A percentile compares a stretch with the other conserved stretches of the same genome.
These are phyloP conservation scores for Phorcus lineatus DNA, from an alignment of 2,888 invertebrate species.

Conservation along the genomic window DNA sequence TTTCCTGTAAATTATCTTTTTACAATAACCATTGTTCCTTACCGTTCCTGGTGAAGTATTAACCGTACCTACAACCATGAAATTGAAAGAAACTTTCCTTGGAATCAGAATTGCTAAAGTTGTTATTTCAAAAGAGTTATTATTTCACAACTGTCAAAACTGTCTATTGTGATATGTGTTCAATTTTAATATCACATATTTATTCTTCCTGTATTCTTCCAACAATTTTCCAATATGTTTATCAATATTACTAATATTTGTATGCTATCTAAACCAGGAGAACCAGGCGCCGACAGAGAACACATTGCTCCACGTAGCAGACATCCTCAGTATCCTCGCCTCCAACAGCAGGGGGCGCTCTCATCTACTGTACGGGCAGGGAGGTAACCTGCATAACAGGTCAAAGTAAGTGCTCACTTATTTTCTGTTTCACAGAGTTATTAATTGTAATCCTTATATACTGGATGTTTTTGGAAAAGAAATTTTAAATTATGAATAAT, in stretches of 20 bases:
- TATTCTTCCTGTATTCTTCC: neutral
- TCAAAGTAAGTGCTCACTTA: slow-evolving; percentile 56
- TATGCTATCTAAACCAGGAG: slow-evolving; percentile 39
- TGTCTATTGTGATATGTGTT: neutral
- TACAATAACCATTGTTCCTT: too few species aligned
- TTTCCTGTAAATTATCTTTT: too few species aligned
- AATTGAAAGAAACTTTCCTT: too few species aligned
- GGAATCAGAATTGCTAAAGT: too few species aligned
- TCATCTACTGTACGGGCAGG: slow-evolving; percentile 72
- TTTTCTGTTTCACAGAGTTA: too few species aligned
- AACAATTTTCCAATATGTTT: too few species aligned
- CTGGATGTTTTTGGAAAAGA: too few species aligned
- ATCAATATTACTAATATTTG: neutral
- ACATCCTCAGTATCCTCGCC: slow-evolving; percentile 71
- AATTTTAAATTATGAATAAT: too few species aligned
- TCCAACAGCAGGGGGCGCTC: slow-evolving; percentile 69
- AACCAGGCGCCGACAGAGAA: slow-evolving; percentile 59
- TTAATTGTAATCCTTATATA: neutral
- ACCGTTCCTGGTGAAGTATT: too few species aligned
- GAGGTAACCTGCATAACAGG: slow-evolving; percentile 61
- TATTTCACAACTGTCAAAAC: neutral
- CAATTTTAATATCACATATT: neutral
- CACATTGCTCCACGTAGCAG: slow-evolving; percentile 71
- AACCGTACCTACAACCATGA: too few species aligned
- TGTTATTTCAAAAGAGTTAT: too few species aligned